Percentiles rank a stretch among this genome's conserved stretches.
Conservation (phyloP, 2,888 invertebrate species). For the Platynereis dumerilii region DNA sequence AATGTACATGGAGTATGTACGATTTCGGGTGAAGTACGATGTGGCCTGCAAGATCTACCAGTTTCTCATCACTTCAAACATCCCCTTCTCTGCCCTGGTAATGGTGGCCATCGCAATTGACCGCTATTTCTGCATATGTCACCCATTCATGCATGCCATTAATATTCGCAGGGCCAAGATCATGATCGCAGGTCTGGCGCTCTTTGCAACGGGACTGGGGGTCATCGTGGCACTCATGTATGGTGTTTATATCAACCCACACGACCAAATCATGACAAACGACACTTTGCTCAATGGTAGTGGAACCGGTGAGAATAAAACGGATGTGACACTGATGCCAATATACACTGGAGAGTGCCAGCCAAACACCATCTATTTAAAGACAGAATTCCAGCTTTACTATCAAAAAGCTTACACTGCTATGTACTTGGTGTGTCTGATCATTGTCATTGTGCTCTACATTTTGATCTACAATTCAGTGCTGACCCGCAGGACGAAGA, state of each 20-base stretch:
- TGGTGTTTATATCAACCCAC: slow-evolving; percentile 38
- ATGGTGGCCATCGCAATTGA: slow-evolving; percentile 50
- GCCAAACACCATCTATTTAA: slow-evolving; percentile 41
- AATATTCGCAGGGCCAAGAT: slow-evolving; percentile 39
- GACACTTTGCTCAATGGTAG: background rate
- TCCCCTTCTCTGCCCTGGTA: slow-evolving; percentile 54
- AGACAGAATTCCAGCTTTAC: slow-evolving; percentile 39
- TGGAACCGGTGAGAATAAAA: background rate
- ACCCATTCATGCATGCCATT: slow-evolving; percentile 54
- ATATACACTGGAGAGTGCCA: slow-evolving; percentile 43
- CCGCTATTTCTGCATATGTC: slow-evolving; percentile 55
- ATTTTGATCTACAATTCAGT: slow-evolving; percentile 57
- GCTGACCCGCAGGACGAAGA: slow-evolving; percentile 36
- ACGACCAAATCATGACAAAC: background rate
- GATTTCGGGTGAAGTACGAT: slow-evolving; percentile 45
- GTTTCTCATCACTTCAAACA: slow-evolving; percentile 52
- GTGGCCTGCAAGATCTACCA: slow-evolving; percentile 51
- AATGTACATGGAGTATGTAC: slow-evolving; percentile 50
- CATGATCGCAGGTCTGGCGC: slow-evolving; percentile 42
- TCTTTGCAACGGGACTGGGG: slow-evolving; percentile 48
- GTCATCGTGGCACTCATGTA: slow-evolving; percentile 45
- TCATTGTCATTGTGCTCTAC: slow-evolving; percentile 58
- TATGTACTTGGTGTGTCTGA: slow-evolving; percentile 54
- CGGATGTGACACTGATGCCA: background rate
- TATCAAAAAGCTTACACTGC: slow-evolving; percentile 57